Base-by-base conservation (phyloP, 2,888 invertebrate species). In the Philereme vetulata region DNA sequence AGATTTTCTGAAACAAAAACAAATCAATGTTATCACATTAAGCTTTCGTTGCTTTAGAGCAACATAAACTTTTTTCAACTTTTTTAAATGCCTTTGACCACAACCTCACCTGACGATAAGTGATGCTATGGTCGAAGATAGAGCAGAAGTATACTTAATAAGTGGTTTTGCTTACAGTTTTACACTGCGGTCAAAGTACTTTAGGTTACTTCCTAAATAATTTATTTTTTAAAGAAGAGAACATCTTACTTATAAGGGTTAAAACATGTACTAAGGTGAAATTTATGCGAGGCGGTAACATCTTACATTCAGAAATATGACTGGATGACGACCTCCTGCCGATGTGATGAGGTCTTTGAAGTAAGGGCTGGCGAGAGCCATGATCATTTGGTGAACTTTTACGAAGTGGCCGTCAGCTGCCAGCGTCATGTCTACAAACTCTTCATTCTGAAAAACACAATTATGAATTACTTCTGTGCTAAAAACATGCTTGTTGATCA, bases 361-460 rank as follows among this genome's bases (percentile, higher is more conserved):
- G 64, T 84, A 92, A 0, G 92, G 91, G 58, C 92, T 92, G n/a
- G 90, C 85, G 0, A 92, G 76, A 0, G 92, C 91, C 53, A 92
- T 75, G 3, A 92, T 76, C 36, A 92, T 74, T 74, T 91, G 90
- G 61, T 92, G 92, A 1, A 91, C 92, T 66, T 90, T 92, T 7
- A 92, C 91, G 56, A 83, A 72, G 62, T 90, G 89, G 1, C 91
- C 92, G 48, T 92, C 90, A 1, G 91, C 91, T 7, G 91, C 92
- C 38, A 92, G 66, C 0, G 92, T 92, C 89, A 92, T 86, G 59
- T 92, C 92, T 42, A 92, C 92, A 74, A 92, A 91, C 62, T 91
- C 90, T 56, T 85, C 88, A 76, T 85, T 90, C 92, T 92, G 75
- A 21, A 76, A 77, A 48, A n/a, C n/a, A 33, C 5, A 32, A 5